phyloP scores from a whole-genome alignment of 2,797 vertebrate genomes.

The Oryzias dopingdopingensis region DNA sequence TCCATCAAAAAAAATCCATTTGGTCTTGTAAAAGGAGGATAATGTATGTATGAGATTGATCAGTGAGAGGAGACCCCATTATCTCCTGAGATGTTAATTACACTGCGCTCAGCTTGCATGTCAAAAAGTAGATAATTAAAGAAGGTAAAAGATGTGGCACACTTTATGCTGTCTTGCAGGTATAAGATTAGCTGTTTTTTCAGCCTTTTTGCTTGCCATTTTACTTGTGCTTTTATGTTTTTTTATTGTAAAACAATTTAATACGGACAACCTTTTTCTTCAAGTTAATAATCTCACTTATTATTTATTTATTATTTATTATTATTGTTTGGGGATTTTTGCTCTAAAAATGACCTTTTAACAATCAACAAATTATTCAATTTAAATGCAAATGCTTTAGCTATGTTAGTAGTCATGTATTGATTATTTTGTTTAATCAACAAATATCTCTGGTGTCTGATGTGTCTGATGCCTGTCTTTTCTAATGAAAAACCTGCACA shows the following conservation, averaged over 20 bases:
- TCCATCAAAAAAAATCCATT: constrained; percentile 45
- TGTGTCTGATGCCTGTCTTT: too few relatives aligned
- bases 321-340: constrained; percentile 3
- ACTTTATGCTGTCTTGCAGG: constrained; percentile 75
- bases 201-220: constrained; percentile 17
- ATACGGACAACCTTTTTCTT: constrained; percentile 69
- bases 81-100: constrained; percentile 85
- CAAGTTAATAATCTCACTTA: constrained; percentile 59
- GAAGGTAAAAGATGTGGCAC: constrained; percentile 81
- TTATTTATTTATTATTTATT: constrained; percentile 25
- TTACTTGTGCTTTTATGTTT: constrained; percentile 22
- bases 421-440: too few relatives aligned
- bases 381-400: too few relatives aligned
- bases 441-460: too few relatives aligned
- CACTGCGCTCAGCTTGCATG: constrained; percentile 80
- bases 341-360: too few relatives aligned
- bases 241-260: constrained; percentile 68
- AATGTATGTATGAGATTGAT: constrained; percentile 84
- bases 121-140: constrained; percentile 85
- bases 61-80: constrained; percentile 83
- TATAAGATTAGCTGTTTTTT: constrained; percentile 52
- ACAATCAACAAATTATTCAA: too few relatives aligned
- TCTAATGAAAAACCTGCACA: too few relatives aligned
- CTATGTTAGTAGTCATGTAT: too few relatives aligned
- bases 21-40: constrained; percentile 74